phyloP scores from a whole-genome alignment of 2,113 vertebrate genomes.

The Jaculus jaculus region DNA sequence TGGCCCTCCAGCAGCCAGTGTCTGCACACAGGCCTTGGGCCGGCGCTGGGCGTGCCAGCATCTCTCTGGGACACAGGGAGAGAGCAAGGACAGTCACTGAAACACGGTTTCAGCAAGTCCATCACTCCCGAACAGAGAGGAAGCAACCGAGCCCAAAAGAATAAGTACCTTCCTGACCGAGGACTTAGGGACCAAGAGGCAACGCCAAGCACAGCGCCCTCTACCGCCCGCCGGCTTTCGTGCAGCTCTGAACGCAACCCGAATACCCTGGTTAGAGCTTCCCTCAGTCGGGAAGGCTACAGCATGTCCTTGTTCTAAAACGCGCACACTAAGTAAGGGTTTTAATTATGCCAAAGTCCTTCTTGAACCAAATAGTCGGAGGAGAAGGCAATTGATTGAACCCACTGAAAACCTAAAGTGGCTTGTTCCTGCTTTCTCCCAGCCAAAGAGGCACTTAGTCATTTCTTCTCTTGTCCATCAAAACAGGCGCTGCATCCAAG shows the following conservation, averaged over 20 bases:
- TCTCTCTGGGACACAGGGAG: not conserved
- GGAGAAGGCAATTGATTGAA: conserved; percentile 18
- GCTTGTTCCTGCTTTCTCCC: not conserved
- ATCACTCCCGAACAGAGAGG: not conserved
- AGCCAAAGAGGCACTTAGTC: conserved; percentile 55
- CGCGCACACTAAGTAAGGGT: not conserved
- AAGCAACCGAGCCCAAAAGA: not conserved
- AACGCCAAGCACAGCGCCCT: not conserved
- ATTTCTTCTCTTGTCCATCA: conserved; percentile 69
- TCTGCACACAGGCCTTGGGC: conserved; percentile 23
- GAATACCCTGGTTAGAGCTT: not conserved
- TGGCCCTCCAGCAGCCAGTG: not conserved
- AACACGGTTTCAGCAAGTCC: not conserved
- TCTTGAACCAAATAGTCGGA: not conserved
- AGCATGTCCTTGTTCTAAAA: not conserved
- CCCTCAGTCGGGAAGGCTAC: not conserved
- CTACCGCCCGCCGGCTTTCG: not conserved
- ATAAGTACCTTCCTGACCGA: rapidly evolving
- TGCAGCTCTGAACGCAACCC: not conserved
- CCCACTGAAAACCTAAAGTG: conserved; percentile 16
- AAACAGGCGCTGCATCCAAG: conserved; percentile 38
- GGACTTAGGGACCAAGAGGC: rapidly evolving
- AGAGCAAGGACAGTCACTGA: not conserved
- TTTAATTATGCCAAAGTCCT: not conserved
- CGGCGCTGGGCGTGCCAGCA: rapidly evolving